Evolutionary conservation across 1,140 invertebrate species (phyloP), one percentile per base, ranked within the genome.

Genomic region (Achatina immaculata): DNA sequence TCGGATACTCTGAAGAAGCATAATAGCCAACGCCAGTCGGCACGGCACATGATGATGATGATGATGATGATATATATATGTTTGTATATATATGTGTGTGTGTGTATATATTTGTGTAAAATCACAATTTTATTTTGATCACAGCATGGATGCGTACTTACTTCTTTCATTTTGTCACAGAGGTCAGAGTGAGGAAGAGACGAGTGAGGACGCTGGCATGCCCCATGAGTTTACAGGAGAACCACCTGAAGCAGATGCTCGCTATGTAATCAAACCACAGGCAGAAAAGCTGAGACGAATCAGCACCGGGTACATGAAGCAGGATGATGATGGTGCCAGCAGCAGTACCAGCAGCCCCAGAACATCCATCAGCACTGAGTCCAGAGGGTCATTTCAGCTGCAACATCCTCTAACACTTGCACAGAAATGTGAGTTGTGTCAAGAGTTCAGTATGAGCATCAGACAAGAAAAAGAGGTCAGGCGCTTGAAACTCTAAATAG

Each of bases 211-310:
- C 19, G 82, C 62, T 24, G 83, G 85, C 9, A 88, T 85, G 75
- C 84, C 84, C 6, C 81, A 83, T 34, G 84, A 89, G 74, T 89
- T 89, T 75, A 88, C 86, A 6, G 83, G 85, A 55, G 85, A 89
- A n/a, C 87, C 86, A 19, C 89, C 88, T 11, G 84, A 83, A 45
- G 72, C 83, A 19, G 86, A 89, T 80, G 78, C 83, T 14, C 87
- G 84, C 28, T 84, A 81, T 68, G 77, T 90, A n/a, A 85, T 90
- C 68, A 91, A 91, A 81, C 90, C 90, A 3, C 82, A 87, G 28
- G 86, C 86, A 16, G 89, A 91, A 65, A 89, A 89, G 65, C 58
- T 86, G 38, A 82, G 85, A 48, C 76, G 85, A 9, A 91, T 92
- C 66, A 92, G 91, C 83, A 90, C 91, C 3, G 80, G 73, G 51